phyloP scores from a whole-genome alignment of 2,113 vertebrate species.

The Ascaphus truei region DNA sequence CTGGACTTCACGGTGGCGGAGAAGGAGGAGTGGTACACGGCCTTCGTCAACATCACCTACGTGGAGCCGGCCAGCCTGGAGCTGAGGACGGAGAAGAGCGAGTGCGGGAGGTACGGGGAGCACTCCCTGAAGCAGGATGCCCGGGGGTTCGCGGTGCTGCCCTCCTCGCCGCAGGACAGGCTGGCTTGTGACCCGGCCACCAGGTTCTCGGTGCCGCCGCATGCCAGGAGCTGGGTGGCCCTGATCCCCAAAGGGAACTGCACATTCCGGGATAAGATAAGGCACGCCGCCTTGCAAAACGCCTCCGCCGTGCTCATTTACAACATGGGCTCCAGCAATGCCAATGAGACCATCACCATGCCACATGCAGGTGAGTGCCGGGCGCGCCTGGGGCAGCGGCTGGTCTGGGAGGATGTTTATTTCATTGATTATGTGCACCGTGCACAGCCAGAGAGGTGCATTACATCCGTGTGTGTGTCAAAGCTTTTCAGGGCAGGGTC shows the following conservation, averaged over 20 bases:
- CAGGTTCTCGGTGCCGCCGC: constrained; percentile 65
- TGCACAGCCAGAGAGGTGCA: too few relatives aligned
- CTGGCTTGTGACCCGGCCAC: constrained; percentile 81
- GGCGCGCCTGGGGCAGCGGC: fast-evolving
- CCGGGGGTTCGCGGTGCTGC: constrained; percentile 77
- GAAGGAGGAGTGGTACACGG: constrained; percentile 98
- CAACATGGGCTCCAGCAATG: constrained; percentile 77
- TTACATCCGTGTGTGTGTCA: too few relatives aligned
- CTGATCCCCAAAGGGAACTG: constrained; percentile 89
- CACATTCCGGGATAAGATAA: constrained; percentile 87
- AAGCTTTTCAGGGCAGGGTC: too few relatives aligned
- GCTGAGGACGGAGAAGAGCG: constrained; percentile 81
- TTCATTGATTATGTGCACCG: too few relatives aligned
- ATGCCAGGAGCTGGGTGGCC: constrained; percentile 79
- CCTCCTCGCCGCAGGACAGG: constrained; percentile 66
- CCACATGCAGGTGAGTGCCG: constrained; percentile 78
- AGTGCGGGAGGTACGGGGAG: constrained; percentile 95
- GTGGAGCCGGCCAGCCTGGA: constrained; percentile 74
- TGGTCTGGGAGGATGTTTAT: too few relatives aligned
- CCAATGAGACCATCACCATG: constrained; percentile 95
- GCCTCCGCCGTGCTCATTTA: constrained; percentile 92
- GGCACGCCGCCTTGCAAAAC: constrained; percentile 78
- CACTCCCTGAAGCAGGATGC: constrained; percentile 92
- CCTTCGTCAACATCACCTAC: constrained; percentile 95
- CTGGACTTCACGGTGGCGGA: constrained; percentile 96